Base-by-base conservation (phyloP, 2,797 vertebrate species). In the Melanotaenia trifasciata region DNA sequence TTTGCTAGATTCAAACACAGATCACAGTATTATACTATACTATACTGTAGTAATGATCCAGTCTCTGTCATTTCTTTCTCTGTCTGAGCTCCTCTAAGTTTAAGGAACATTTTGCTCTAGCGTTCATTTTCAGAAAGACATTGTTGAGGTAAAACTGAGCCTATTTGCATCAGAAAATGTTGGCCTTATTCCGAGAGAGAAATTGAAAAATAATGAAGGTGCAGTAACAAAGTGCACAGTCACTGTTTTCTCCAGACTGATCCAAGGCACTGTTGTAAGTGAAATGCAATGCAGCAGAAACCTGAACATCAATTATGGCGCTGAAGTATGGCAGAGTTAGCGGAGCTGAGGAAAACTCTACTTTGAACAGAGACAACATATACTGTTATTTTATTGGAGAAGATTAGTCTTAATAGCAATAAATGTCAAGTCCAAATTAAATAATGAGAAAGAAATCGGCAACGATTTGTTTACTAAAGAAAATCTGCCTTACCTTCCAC, bases 211-310 rank as follows among this genome's bases (percentile, higher is more conserved):
- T 80, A 79, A 88, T 77, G 62, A 61, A 32, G 53, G 51, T 53
- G 78, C 69, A 70, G 60, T 65, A 63, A 57, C 69, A 86, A 86
- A 90, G 67, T 88, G 83, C 84, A 84, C 11, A 58, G 73, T 88
- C 75, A 83, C 73, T 79, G 73, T 75, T 84, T 73, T 77, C 67
- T 67, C 51, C 65, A 64, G 69, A 70, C 67, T 62, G 67, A 83
- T 86, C 74, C 77, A 83, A 80, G 26, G 20, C 58, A 35, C 67
- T 80, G 80, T 70, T 74, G 61, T 81, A 79, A 86, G 81, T 84
- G 80, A 85, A 84, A 83, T 81, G 86, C 83, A 87, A 62, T 83
- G 76, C 76, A 80, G 87, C 83, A 88, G 77, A 87, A 89, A 85
- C 64, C 69, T 78, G 67, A 78, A 79, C 78, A 85, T 90, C 86